Conservation (phyloP, 2,113 vertebrate species). For the Eira barbara region DNA sequence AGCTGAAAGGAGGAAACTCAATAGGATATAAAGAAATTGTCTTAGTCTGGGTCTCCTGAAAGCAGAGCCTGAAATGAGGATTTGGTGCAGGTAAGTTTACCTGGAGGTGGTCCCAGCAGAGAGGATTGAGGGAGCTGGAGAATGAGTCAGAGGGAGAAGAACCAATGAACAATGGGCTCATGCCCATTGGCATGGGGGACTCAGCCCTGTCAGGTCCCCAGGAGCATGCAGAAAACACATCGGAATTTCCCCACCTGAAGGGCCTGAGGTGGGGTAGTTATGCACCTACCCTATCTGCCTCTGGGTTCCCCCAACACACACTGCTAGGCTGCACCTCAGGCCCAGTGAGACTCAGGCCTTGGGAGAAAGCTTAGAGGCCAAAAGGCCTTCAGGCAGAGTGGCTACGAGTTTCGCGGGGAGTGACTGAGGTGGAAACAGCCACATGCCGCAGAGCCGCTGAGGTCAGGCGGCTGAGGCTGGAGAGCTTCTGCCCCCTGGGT, state of each 20-base stretch:
- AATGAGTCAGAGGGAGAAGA: background rate
- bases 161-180: background rate
- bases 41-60: background rate
- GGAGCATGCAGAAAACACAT: background rate
- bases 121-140: background rate
- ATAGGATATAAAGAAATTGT: background rate
- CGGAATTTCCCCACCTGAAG: background rate
- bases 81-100: background rate
- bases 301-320: background rate
- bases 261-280: background rate
- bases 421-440: background rate
- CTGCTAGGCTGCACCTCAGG: background rate
- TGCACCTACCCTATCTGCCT: background rate
- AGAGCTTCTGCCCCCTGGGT: fast-evolving
- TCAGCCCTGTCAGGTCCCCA: background rate
- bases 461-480: background rate
- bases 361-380: background rate
- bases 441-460: no score
- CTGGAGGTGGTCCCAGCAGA: background rate
- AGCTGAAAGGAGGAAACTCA: background rate
- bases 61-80: background rate
- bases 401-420: background rate
- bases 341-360: background rate
- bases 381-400: background rate
- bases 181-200: background rate